Percentiles rank a stretch among this genome's conserved stretches.
These are phyloP conservation scores for Morphnarchus princeps DNA, from an alignment of 2,113 vertebrate species.

Conservation along the genomic window DNA sequence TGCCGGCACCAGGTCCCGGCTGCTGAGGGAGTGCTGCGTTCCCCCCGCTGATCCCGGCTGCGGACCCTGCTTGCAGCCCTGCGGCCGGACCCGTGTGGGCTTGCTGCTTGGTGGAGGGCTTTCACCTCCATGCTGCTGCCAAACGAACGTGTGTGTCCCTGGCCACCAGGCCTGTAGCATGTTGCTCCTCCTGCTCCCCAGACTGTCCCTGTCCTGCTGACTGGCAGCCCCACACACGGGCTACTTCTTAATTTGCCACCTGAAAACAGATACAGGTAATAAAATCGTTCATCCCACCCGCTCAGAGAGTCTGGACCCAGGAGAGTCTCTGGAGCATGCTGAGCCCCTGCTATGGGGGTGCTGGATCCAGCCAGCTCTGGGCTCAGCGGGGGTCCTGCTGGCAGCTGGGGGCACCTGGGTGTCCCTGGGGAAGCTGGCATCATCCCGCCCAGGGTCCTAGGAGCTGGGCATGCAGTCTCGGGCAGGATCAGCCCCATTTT, in stretches of 20 bases:
- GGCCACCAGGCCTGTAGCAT: slow-evolving; percentile 6
- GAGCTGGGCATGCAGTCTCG: fast-evolving
- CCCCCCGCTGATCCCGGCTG: fast-evolving
- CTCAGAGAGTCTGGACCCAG: fast-evolving
- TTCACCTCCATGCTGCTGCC: neutral
- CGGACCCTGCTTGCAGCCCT: neutral
- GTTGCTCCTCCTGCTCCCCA: neutral
- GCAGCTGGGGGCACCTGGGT: neutral
- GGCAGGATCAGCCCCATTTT: neutral
- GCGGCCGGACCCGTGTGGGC: neutral
- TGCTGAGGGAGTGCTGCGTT: neutral
- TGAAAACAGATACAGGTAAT: neutral
- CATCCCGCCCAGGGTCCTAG: fast-evolving
- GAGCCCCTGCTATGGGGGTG: neutral
- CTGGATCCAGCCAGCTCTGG: fast-evolving
- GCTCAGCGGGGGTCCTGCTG: neutral
- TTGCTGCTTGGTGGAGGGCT: neutral
- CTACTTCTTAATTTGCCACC: neutral
- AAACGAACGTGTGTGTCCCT: neutral
- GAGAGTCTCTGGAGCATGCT: neutral
- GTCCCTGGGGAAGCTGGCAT: fast-evolving
- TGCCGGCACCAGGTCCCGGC: neutral
- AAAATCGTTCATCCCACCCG: neutral
- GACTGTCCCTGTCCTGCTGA: neutral
- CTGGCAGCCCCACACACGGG: neutral